Base-by-base conservation (phyloP, 1,140 invertebrate species). In the Prorops nasuta region DNA sequence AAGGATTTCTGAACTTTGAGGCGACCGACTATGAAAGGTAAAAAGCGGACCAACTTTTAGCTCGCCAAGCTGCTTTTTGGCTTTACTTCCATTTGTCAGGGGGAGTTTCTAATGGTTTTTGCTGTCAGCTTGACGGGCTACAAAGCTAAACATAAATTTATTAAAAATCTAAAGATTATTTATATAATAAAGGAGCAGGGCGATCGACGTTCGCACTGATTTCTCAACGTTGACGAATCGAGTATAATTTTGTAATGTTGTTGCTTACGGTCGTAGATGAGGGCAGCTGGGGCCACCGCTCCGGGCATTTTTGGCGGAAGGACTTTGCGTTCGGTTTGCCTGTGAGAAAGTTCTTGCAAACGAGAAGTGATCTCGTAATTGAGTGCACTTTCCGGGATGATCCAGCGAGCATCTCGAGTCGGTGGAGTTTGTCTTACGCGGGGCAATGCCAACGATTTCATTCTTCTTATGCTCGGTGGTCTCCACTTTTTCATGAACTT, bases 341-440 rank as follows among this genome's bases (percentile, higher is more conserved):
- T 17, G 3, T 8, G 4, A 1, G 63, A 50, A 2, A 72, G 54
- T 6, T 32, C 24, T n/a, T 20, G 37, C 4, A 61, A 48, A 2
- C 50, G 64, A 8, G 61, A 52, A 15, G 20, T 67, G 22, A 62
- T 56, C 22, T 49, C 28, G 45, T 71, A 71, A 19, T 1, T 38
- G 9, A 72, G 57, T 14, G 70, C 69, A n/a, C 31, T 14, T 28
- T 28, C 24, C 2, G 9, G 6, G n/a, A 49, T 15, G 6, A 72
- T 63, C 10, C 9, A 16, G 20, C 53, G 66, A 10, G 64, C 63
- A 45, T 71, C 61, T 14, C 32, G 53, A 12, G 4, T 4, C 12
- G 22, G 31, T 4, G 49, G 47, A 6, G 38, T 0, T 16, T 45
- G 39, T 9, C 51, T 61, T n/a, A 32, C 12, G 0, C 24, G 3